Evolutionary conservation across 2,888 invertebrate species (phyloP).

Genomic region (Nephrotoma flavescens): DNA sequence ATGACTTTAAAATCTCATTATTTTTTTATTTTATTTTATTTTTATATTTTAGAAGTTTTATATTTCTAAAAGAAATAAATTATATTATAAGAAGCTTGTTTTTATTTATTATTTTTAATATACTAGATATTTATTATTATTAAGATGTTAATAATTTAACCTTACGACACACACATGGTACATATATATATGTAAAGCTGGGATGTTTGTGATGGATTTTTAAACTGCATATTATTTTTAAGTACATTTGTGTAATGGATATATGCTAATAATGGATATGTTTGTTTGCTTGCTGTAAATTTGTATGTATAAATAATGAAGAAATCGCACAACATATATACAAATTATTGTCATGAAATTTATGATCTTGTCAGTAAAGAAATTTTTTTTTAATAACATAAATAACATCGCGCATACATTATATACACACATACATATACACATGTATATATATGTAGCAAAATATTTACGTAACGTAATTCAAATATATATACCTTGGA

Average conservation of each 20-base stretch:
- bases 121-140: neutral
- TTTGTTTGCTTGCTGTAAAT: neutral
- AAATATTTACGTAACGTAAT: neutral
- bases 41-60: neutral
- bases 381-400: neutral
- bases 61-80: neutral
- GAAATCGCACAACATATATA: neutral
- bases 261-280: neutral
- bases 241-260: neutral
- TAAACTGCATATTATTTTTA: neutral
- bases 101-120: neutral
- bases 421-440: neutral
- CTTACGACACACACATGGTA: neutral
- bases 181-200: neutral
- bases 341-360: neutral
- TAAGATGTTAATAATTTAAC: neutral
- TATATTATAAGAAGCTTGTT: neutral
- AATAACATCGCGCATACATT: neutral
- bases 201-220: neutral
- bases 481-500: neutral
- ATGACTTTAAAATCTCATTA: neutral
- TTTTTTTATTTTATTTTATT: neutral
- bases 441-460: neutral
- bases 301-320: neutral
- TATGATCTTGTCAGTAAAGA: neutral